Evolutionary conservation across 2,113 vertebrate species (phyloP).

Genomic region (Syngnathoides biaculeatus): DNA sequence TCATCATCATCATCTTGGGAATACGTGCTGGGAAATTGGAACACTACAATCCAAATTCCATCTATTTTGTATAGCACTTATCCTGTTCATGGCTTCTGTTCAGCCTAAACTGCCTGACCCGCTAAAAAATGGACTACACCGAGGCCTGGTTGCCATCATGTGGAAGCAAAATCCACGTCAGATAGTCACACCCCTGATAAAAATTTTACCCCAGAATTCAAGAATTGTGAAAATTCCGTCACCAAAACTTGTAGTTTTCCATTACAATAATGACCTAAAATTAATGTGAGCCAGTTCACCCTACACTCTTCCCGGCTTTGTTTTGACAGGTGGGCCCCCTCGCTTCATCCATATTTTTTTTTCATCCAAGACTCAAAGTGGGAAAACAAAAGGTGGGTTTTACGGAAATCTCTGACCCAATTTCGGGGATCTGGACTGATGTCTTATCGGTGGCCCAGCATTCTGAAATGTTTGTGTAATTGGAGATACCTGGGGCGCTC

Average conservation of each 20-base stretch:
- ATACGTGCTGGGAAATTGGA: no score
- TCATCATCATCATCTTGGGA: no score
- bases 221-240: no score
- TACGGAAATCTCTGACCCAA: slow-evolving; percentile 54
- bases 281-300: background rate
- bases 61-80: no score
- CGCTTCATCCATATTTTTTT: slow-evolving; percentile 1
- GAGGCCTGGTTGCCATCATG: no score
- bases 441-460: slow-evolving; percentile 25
- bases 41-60: no score
- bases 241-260: background rate
- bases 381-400: slow-evolving; percentile 12
- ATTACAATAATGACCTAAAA: slow-evolving; percentile 14
- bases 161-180: no score
- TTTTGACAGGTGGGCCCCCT: slow-evolving; percentile 35
- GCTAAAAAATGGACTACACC: no score
- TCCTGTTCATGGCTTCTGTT: no score
- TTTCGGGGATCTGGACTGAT: slow-evolving; percentile 36
- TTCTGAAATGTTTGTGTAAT: background rate
- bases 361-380: slow-evolving; percentile 2
- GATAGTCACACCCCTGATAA: no score
- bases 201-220: background rate
- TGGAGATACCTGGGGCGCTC: slow-evolving; percentile 11
- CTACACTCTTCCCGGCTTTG: slow-evolving; percentile 16
- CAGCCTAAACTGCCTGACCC: no score